Conservation (phyloP, 2,797 vertebrate genomes). For the Limosa lapponica region DNA sequence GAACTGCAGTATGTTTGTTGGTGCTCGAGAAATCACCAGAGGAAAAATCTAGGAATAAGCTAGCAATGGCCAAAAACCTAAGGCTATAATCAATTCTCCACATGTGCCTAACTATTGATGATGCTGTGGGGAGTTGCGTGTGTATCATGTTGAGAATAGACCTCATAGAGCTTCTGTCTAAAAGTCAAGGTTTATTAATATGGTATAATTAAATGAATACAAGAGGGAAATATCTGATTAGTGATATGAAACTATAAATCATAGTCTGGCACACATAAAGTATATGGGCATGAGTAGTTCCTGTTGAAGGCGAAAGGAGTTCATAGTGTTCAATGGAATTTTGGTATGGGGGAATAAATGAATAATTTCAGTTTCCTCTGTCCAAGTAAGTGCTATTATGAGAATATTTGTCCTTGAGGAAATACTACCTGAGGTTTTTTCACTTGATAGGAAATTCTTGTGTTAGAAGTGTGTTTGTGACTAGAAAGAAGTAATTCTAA, state of each 20-base stretch:
- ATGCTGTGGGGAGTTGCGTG: not conserved
- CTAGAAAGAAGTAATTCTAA: not conserved
- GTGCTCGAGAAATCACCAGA: not conserved
- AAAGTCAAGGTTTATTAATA: slow-evolving; percentile 53
- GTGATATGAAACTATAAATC: not conserved
- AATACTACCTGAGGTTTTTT: not conserved
- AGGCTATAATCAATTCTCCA: not conserved
- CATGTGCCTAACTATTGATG: not conserved
- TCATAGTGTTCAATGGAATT: not conserved
- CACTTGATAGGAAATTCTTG: not conserved
- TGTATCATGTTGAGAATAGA: not conserved
- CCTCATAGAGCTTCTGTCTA: not conserved
- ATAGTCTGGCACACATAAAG: not conserved
- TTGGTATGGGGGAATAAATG: not conserved
- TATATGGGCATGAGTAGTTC: not conserved
- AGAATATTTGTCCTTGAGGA: not conserved
- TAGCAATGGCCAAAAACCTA: not conserved
- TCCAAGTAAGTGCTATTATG: not conserved
- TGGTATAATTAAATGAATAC: slow-evolving; percentile 17
- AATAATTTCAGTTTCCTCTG: not conserved
- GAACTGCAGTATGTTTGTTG: not conserved
- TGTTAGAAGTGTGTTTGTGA: not conserved
- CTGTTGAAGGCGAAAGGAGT: not conserved
- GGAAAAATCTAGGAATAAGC: not conserved
- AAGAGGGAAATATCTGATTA: slow-evolving; percentile 24